Base-by-base conservation (phyloP, 1,140 invertebrate genomes). In the Lepidostoma basale region DNA sequence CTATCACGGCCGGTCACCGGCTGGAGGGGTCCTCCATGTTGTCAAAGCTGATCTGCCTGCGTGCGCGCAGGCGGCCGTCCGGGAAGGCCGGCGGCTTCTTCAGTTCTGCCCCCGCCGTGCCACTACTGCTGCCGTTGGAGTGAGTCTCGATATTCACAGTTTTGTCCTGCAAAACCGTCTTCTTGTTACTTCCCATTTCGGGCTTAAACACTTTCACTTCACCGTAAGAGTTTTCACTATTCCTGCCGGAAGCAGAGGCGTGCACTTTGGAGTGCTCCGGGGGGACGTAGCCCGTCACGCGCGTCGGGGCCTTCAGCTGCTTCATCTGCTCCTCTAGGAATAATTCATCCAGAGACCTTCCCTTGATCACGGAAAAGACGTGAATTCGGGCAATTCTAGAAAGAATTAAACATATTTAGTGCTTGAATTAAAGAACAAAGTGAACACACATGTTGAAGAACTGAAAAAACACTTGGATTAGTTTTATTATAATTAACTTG, bases 341-440 rank as follows among this genome's bases (percentile, higher is more conserved):
- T 45, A 86, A 85, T 67, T 87, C 84, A 9, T 86, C 85, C 5
- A 84, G 77, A 0, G 85, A 77, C 52, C 85, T 85, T 3, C 86
- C 84, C 74, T 88, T 86, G 14, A 88, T 83, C 10, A 89, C 82
- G 0, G 87, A 78, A 67, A 84, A 85, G 3, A 87, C 85, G 68
- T 89, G 86, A 64, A 83, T 83, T 49, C 85, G 84, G 0, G 89
- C 88, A 3, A 89, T 77, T 73, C 87, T 86, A 76, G 22, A 72
- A 74, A 67, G 0, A 67, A 44, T 40, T 39, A 5, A 9, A 56
- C 52, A n/a, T n/a, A n/a, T n/a, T n/a, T n/a, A n/a, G n/a, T n/a
- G n/a, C n/a, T n/a, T n/a, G n/a, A n/a, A n/a, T n/a, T n/a, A n/a
- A n/a, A n/a, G n/a, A n/a, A n/a, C n/a, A n/a, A n/a, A n/a, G n/a